A percentile compares a stretch with the other conserved stretches of the same genome.
phyloP scores from a whole-genome alignment of 2,113 vertebrate genomes.

The Hippopotamus amphibius region DNA sequence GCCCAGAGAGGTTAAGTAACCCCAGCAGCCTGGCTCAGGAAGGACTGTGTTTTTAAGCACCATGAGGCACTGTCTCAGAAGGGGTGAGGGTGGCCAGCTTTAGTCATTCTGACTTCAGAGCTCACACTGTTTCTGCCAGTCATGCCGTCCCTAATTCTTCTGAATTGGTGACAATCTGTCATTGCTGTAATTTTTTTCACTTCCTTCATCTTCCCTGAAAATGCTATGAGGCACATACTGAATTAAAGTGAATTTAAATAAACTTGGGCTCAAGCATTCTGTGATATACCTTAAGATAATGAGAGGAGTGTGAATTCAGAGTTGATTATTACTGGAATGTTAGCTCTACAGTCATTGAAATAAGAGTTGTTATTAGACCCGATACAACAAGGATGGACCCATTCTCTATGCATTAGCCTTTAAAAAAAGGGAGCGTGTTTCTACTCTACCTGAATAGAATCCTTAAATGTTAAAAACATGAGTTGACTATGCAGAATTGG shows the following conservation, averaged over 20 bases:
- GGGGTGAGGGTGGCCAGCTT: neutral
- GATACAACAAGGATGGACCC: neutral
- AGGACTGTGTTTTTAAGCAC: neutral
- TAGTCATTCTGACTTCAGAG: neutral
- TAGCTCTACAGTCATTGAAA: neutral
- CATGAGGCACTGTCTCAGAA: neutral
- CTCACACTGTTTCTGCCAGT: neutral
- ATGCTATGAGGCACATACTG: neutral
- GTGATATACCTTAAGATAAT: neutral
- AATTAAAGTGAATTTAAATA: constrained; percentile 32
- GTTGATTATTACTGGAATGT: neutral
- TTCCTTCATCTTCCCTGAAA: constrained; percentile 30
- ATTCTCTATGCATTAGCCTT: neutral
- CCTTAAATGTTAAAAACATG: constrained; percentile 32
- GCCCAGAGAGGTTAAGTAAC: neutral
- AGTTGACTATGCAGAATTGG: neutral
- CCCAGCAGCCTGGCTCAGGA: neutral
- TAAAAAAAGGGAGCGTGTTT: neutral
- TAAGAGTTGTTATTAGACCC: neutral
- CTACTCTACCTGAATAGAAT: neutral
- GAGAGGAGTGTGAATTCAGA: neutral
- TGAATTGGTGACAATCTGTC: constrained; percentile 24
- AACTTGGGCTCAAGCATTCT: constrained; percentile 31
- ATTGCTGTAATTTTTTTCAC: neutral
- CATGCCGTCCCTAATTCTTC: constrained; percentile 15